A percentile compares a stretch with the other conserved stretches of the same genome.
phyloP scores from a whole-genome alignment of 2,797 vertebrate species.

The Octomys mimax region DNA sequence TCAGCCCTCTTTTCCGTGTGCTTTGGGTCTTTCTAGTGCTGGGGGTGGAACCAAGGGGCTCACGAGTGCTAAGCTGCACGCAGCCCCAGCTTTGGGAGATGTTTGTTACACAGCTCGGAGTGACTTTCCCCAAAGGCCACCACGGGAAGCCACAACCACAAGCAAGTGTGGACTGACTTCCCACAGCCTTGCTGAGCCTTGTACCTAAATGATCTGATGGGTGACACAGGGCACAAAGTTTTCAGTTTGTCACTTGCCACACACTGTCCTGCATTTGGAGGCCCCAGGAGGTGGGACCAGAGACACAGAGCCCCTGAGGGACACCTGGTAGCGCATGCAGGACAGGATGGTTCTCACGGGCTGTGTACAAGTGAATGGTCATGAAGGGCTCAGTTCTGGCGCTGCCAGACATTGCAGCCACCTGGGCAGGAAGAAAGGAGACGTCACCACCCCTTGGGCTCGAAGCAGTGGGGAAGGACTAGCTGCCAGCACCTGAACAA shows the following conservation, averaged over 20 bases:
- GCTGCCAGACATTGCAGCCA: accelerated
- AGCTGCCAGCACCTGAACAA: background rate
- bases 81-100: background rate
- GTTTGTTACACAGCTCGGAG: background rate
- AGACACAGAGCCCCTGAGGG: no score
- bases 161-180: background rate
- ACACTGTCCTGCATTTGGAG: background rate
- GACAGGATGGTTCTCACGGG: background rate
- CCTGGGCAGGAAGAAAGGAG: background rate
- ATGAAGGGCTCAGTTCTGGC: background rate
- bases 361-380: no score
- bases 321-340: background rate
- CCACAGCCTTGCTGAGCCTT: background rate
- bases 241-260: background rate
- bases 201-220: background rate
- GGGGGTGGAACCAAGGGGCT: background rate
- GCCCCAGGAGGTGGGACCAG: background rate
- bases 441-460: background rate
- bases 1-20: background rate
- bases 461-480: background rate
- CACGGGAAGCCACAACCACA: background rate
- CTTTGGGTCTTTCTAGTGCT: background rate
- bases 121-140: background rate
- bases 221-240: background rate
- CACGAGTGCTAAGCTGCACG: background rate